phyloP scores from a whole-genome alignment of 64 coral and sea anemone species.

The Acropora yongei region DNA sequence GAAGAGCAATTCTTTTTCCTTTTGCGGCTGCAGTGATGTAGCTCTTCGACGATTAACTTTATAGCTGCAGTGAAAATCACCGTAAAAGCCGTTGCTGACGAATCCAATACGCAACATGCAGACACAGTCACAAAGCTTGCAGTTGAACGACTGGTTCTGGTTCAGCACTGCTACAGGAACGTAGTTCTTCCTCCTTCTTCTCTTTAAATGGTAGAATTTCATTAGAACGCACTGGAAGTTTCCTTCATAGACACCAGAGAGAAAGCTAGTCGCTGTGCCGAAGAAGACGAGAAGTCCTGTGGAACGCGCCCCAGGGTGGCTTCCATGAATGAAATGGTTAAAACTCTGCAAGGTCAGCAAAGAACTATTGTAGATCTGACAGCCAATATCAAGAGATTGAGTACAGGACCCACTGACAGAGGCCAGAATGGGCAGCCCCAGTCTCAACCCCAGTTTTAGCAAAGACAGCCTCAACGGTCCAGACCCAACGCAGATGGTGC shows the following conservation, averaged over 20 bases:
- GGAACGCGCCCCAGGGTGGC: neutral
- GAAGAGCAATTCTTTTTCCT: no score
- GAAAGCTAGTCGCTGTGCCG: constrained; percentile 59
- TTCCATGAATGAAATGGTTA: neutral
- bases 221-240: no score
- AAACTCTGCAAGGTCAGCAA: constrained; percentile 26
- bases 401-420: neutral
- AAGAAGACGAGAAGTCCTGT: constrained; percentile 27
- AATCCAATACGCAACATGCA: no score
- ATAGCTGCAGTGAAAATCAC: no score
- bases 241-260: constrained; percentile 59
- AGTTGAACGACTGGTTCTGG: no score
- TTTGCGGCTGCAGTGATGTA: no score
- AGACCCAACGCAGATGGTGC: neutral
- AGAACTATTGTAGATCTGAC: neutral
- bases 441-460: neutral
- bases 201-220: no score
- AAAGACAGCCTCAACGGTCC: neutral
- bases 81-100: no score
- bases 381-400: neutral
- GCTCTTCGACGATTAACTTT: no score
- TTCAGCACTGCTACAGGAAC: no score
- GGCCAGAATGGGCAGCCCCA: neutral
- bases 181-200: no score
- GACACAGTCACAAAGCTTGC: no score